These are phyloP conservation scores for Lepus townsendii DNA, from an alignment of 2,797 vertebrate species.

Conservation along the genomic window DNA sequence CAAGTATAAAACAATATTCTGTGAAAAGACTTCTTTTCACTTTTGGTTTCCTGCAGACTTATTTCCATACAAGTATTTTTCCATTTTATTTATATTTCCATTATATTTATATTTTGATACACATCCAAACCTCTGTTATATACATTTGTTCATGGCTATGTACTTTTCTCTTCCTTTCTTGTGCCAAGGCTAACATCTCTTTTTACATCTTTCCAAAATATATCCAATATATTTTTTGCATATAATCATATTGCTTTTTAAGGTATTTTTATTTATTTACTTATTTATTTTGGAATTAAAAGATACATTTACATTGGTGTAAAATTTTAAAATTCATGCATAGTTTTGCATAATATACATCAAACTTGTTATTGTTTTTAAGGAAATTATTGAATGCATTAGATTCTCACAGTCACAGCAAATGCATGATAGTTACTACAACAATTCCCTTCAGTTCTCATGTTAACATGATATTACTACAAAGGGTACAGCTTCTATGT, in stretches of 20 bases:
- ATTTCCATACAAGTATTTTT: neutral
- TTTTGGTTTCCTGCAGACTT: neutral
- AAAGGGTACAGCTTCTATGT: too few relatives aligned
- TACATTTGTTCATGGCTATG: neutral
- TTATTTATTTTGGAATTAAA: too few relatives aligned
- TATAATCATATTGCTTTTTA: neutral
- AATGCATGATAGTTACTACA: too few relatives aligned
- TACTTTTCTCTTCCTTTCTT: neutral
- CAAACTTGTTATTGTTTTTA: too few relatives aligned
- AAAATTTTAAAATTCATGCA: too few relatives aligned
- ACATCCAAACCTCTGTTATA: neutral
- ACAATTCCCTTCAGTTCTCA: too few relatives aligned
- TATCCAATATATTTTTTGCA: neutral
- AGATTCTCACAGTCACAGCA: too few relatives aligned
- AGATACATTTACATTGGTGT: too few relatives aligned
- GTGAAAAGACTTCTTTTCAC: slow-evolving; percentile 15
- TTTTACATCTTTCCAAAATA: neutral
- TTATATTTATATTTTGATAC: too few relatives aligned
- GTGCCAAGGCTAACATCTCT: neutral
- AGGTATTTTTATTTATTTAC: neutral
- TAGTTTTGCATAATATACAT: neutral
- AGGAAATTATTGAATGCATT: too few relatives aligned
- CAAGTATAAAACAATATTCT: neutral
- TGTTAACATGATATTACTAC: too few relatives aligned
- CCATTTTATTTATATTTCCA: neutral